A percentile compares a stretch with the other conserved stretches of the same genome.
Evolutionary conservation across 2,797 vertebrate species (phyloP).

Genomic region (Gadopsis bispinosus): DNA sequence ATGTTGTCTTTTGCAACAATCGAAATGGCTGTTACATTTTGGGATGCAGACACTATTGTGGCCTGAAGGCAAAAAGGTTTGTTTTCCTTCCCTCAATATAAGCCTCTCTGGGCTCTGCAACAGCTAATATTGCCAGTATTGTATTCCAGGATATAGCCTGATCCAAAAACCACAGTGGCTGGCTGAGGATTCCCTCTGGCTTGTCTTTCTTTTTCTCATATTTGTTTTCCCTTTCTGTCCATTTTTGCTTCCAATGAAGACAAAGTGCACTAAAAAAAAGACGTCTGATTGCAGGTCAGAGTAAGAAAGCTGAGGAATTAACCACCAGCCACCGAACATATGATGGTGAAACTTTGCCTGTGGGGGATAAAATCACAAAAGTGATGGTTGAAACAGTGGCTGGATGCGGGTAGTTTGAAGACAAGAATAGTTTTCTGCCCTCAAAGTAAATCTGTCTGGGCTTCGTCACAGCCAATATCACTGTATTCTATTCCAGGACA

Average conservation of each 20-base stretch:
- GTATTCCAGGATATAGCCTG: constrained; percentile 65
- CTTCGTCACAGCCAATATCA: constrained; percentile 50
- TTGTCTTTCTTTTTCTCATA: constrained; percentile 10
- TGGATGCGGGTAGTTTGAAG: constrained; percentile 40
- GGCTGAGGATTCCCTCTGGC: constrained; percentile 55
- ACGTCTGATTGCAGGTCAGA: constrained; percentile 48
- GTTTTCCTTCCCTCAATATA: constrained; percentile 46
- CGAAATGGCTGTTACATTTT: constrained; percentile 17
- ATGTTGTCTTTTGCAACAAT: constrained; percentile 17
- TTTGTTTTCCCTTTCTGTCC: background rate
- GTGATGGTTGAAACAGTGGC: constrained; percentile 48
- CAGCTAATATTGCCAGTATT: constrained; percentile 53
- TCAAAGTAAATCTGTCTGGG: constrained; percentile 60
- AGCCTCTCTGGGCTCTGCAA: constrained; percentile 33
- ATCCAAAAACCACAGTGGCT: constrained; percentile 63
- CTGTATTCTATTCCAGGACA: constrained; percentile 59
- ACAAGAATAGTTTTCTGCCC: constrained; percentile 61
- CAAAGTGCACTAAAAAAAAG: constrained; percentile 43
- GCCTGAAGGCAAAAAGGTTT: constrained; percentile 20
- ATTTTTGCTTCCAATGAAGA: constrained; percentile 52
- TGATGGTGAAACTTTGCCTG: constrained; percentile 34
- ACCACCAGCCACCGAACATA: constrained; percentile 44
- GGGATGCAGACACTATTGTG: constrained; percentile 9
- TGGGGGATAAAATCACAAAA: constrained; percentile 33
- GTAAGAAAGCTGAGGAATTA: constrained; percentile 40